Percentiles rank a stretch among this genome's conserved stretches.
phyloP scores from a whole-genome alignment of 2,888 invertebrate genomes.

The Amiota mariae region DNA sequence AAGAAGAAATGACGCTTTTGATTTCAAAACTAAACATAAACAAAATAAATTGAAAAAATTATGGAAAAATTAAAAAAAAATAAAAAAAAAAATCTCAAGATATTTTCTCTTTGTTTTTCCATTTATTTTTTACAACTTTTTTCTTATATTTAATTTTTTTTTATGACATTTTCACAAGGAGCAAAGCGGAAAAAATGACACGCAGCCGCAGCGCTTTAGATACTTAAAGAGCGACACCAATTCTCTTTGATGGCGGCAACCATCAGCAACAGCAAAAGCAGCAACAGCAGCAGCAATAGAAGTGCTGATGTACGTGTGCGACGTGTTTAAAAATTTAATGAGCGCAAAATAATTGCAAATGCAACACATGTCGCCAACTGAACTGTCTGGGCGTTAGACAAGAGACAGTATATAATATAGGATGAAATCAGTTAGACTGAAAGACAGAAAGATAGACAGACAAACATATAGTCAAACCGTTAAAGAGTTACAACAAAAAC shows the following conservation, averaged over 20 bases:
- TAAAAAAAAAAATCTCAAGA: too few relatives aligned
- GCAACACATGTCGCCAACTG: conserved; percentile 60
- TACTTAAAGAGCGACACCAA: neutral
- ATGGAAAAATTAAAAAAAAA: neutral
- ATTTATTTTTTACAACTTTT: too few relatives aligned
- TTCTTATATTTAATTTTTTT: too few relatives aligned
- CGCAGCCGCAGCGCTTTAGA: conserved; percentile 19
- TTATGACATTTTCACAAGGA: too few relatives aligned
- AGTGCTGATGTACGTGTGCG: conserved; percentile 59
- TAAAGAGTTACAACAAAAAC: conserved; percentile 40
- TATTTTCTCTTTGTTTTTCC: too few relatives aligned
- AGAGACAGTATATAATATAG: too few relatives aligned
- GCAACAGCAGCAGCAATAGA: neutral
- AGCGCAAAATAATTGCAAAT: conserved; percentile 70
- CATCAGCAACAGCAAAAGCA: neutral
- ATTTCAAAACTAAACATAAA: too few relatives aligned
- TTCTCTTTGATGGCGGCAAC: neutral
- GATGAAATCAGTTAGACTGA: neutral
- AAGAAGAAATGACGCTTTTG: too few relatives aligned
- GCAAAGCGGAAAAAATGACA: neutral
- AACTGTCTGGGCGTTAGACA: neutral
- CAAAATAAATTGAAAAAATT: neutral
- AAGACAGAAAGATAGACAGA: conserved; percentile 3
- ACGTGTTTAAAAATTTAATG: conserved; percentile 72
- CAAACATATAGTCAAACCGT: conserved; percentile 27